A percentile compares a stretch with the other conserved stretches of the same genome.
phyloP scores from a whole-genome alignment of 2,888 invertebrate genomes.

The Thereva nobilitata region DNA sequence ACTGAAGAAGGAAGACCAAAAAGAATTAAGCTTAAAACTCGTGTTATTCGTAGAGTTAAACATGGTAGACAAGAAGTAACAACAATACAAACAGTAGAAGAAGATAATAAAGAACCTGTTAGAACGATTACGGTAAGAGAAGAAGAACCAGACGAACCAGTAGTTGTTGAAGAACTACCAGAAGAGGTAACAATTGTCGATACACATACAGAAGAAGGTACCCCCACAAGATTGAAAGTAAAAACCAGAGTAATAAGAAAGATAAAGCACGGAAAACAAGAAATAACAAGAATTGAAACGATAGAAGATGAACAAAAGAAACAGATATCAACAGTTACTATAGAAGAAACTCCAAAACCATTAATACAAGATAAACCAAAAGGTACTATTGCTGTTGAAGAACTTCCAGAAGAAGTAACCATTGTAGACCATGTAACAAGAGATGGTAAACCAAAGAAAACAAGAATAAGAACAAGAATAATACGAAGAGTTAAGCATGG shows the following conservation, averaged over 20 bases:
- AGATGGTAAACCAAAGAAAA: conserved; percentile 47
- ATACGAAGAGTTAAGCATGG: conserved; percentile 53
- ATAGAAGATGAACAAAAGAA: conserved; percentile 48
- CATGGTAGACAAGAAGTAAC: conserved; percentile 47
- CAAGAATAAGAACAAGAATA: conserved; percentile 50
- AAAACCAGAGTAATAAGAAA: conserved; percentile 50
- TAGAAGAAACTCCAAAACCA: conserved; percentile 47
- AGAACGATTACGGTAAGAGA: conserved; percentile 51
- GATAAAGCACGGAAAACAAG: conserved; percentile 51
- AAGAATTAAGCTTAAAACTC: conserved; percentile 53
- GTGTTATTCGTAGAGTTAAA: conserved; percentile 47
- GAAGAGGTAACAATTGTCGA: conserved; percentile 44
- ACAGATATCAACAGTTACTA: conserved; percentile 47
- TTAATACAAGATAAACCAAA: conserved; percentile 45
- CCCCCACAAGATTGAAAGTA: conserved; percentile 52
- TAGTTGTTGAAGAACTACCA: conserved; percentile 49
- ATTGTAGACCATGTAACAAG: conserved; percentile 55
- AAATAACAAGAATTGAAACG: conserved; percentile 56
- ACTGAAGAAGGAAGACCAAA: conserved; percentile 53
- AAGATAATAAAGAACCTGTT: conserved; percentile 48
- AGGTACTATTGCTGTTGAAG: conserved; percentile 35
- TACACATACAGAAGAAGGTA: conserved; percentile 50
- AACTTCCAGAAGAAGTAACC: conserved; percentile 47
- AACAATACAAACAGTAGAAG: conserved; percentile 51
- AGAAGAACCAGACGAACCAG: conserved; percentile 51